phyloP scores from a whole-genome alignment of 2,888 invertebrate genomes.

The Crepidodera aurea region DNA sequence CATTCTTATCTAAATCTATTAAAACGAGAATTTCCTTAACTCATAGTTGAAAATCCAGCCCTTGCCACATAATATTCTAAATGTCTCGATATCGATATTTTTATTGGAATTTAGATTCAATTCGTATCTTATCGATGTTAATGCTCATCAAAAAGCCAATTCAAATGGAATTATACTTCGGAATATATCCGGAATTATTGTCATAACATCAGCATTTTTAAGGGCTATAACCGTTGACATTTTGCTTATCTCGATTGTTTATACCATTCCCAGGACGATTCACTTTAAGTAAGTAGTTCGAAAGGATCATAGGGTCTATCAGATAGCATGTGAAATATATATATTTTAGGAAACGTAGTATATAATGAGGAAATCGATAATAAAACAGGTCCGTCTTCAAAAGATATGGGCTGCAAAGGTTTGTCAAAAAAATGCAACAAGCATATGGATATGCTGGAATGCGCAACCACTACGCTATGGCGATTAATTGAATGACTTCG shows the following conservation, averaged over 20 bases:
- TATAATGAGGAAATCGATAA: conserved; percentile 17
- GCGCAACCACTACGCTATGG: no score
- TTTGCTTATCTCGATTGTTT: conserved; percentile 26
- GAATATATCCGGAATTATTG: conserved; percentile 1
- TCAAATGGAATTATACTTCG: neutral
- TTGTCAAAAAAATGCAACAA: no score
- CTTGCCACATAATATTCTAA: no score
- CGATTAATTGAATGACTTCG: no score
- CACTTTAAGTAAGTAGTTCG: conserved; percentile 19
- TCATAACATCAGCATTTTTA: conserved; percentile 21
- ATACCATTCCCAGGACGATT: conserved; percentile 14
- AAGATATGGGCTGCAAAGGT: no score
- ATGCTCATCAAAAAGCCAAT: neutral
- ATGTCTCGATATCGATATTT: neutral
- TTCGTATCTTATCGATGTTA: neutral
- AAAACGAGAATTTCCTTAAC: no score
- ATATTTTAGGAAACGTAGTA: conserved; percentile 21
- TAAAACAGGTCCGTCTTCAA: conserved; percentile 3
- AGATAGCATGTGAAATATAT: conserved; percentile 27
- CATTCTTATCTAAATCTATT: no score
- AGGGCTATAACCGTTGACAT: conserved; percentile 13
- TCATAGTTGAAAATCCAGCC: no score
- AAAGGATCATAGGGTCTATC: conserved; percentile 17
- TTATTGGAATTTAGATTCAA: neutral
- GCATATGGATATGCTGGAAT: no score